Evolutionary conservation across 1,140 invertebrate genomes (phyloP), one percentile per base, ranked within the genome.

Genomic region (Drosophila bocki): DNA sequence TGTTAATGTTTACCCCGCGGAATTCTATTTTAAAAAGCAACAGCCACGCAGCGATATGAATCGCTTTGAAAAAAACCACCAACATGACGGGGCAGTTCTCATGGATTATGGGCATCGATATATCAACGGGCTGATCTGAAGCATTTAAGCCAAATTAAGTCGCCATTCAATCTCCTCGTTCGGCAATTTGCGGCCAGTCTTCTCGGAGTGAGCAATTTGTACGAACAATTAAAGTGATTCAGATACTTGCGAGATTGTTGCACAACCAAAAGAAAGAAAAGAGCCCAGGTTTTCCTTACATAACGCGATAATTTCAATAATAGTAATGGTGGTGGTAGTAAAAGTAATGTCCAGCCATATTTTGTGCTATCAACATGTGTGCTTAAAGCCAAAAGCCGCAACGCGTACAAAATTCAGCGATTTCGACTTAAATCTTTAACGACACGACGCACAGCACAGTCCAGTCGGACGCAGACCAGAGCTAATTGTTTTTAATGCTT

Each of bases 91-190:
- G 53, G 63, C 84, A 42, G 56, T 88, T 80, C 76, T 79, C 44
- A 47, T 37, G 48, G 35, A 32, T 50, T 50, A 37, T 69, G 69
- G 65, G 26, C 57, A 51, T 42, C 60, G 47, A 80, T 64, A 51
- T 57, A 65, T 80, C 69, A 26, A 58, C 54, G 51, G 75, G 42
- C 42, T 76, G 80, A 87, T 87, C 81, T 54, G 29, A 80, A 72
- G 70, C 80, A 45, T 83, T 88, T 86, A 87, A 80, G 75, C 59
- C 80, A 77, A 86, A 80, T 86, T 83, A 87, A 86, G 67, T 45
- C 59, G 56, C 57, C 59, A 86, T 87, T 83, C 80, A 87, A 77
- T 82, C 63, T 75, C 57, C 33, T 33, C 58, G 51, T 51, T 39
- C 53, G 45, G 39, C 63, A 70, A 65, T 71, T 71, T 72, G 51